Conservation (phyloP, 2,888 invertebrate genomes). For the Agrypnus murinus region DNA sequence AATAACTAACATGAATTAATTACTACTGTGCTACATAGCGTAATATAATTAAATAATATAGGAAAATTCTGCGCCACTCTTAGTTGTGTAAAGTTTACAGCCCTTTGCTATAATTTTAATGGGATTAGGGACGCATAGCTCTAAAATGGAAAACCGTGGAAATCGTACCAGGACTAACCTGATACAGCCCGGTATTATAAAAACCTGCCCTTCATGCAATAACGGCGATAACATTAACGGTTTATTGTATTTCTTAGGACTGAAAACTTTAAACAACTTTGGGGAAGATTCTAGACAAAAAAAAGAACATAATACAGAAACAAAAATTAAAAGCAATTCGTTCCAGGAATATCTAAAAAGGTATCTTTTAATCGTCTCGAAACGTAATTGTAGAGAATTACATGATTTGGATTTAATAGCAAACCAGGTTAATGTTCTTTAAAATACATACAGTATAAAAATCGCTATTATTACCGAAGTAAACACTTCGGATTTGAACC, state of each 20-base stretch:
- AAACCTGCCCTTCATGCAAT: conserved; percentile 20
- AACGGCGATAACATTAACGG: conserved; percentile 12
- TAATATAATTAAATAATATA: neutral
- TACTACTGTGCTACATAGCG: neutral
- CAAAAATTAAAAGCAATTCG: too few relatives aligned
- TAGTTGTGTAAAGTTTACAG: neutral
- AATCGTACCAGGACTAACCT: conserved; percentile 25
- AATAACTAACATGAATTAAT: neutral
- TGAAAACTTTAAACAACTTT: too few relatives aligned
- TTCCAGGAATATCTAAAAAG: too few relatives aligned
- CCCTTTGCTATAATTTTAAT: conserved; percentile 1
- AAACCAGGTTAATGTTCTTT: conserved; percentile 13
- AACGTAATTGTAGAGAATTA: too few relatives aligned
- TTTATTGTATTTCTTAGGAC: neutral
- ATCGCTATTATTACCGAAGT: neutral
- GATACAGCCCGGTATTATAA: conserved; percentile 12
- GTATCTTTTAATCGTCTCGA: too few relatives aligned
- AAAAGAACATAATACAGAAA: neutral
- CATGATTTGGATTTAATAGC: neutral
- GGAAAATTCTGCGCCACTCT: neutral
- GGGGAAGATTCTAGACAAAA: neutral
- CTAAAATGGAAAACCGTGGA: conserved; percentile 1
- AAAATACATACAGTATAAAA: neutral
- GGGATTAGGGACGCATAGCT: conserved; percentile 1
- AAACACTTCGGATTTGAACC: conserved; percentile 10